Evolutionary conservation across 2,113 vertebrate genomes (phyloP).

Genomic region (Cranoglanis bouderius): DNA sequence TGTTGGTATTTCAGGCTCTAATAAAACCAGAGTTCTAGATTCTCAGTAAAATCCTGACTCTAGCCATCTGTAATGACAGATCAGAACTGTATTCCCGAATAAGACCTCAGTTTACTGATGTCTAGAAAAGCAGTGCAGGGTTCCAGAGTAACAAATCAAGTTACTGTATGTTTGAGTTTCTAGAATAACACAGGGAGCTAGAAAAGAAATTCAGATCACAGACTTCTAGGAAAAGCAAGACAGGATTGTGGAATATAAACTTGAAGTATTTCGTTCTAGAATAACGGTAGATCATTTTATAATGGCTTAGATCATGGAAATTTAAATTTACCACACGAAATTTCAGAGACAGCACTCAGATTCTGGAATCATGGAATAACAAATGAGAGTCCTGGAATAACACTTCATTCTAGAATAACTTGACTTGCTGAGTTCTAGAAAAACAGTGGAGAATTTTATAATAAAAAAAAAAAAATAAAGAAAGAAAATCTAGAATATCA

Average conservation of each 20-base stretch:
- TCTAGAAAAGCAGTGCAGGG: background rate
- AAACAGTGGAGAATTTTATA: background rate
- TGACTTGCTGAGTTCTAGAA: background rate
- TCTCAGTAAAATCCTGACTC: background rate
- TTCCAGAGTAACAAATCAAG: background rate
- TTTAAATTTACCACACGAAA: background rate
- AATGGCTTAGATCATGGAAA: background rate
- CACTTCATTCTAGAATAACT: background rate
- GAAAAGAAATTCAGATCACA: background rate
- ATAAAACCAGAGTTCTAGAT: background rate
- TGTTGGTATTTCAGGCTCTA: background rate
- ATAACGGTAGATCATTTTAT: background rate
- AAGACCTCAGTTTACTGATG: background rate
- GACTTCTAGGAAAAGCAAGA: background rate
- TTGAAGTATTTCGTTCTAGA: background rate
- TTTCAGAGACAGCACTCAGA: background rate
- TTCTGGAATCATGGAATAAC: background rate
- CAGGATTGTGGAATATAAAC: background rate
- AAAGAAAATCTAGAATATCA: background rate
- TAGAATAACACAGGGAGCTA: background rate
- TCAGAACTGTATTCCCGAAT: background rate
- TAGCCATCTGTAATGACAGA: background rate
- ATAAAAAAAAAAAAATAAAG: too few species aligned
- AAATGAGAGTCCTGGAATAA: background rate
- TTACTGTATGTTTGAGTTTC: background rate